Conservation (phyloP, 2,113 vertebrate species). For the Ondatra zibethicus region DNA sequence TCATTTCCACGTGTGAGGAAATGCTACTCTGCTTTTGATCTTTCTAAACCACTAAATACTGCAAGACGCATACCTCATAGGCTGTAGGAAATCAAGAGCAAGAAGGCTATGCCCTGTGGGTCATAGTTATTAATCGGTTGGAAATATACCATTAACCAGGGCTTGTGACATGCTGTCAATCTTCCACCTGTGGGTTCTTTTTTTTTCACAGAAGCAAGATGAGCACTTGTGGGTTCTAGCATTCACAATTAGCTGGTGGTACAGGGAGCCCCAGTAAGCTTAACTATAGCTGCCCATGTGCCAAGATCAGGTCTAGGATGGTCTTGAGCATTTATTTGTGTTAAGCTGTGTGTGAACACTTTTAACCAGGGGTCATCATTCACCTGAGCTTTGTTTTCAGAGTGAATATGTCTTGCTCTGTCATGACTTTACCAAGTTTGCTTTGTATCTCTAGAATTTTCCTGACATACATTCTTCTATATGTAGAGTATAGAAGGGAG, state of each 20-base stretch:
- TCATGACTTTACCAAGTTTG: neutral
- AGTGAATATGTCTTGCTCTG: neutral
- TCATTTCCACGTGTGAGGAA: neutral
- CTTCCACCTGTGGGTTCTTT: neutral
- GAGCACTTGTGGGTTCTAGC: neutral
- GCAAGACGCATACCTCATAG: neutral
- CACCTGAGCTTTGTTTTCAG: neutral
- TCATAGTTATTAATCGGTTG: fast-evolving
- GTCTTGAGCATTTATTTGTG: neutral
- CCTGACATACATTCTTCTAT: neutral
- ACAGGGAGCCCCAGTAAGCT: neutral
- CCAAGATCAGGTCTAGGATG: neutral
- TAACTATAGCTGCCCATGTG: neutral
- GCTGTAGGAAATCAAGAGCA: neutral
- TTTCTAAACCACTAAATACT: neutral
- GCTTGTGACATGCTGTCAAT: neutral
- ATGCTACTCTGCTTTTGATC: neutral
- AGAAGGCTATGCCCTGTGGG: neutral
- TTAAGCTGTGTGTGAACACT: neutral
- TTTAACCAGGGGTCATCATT: neutral
- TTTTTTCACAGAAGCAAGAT: too few species aligned
- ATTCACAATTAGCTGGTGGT: neutral
- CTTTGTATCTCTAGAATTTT: neutral
- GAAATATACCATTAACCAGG: fast-evolving
- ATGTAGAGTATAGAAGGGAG: neutral